Evolutionary conservation across 2,113 vertebrate species (phyloP), one percentile per base, ranked within the genome.

Genomic region (Myanophis thanlyinensis): DNA sequence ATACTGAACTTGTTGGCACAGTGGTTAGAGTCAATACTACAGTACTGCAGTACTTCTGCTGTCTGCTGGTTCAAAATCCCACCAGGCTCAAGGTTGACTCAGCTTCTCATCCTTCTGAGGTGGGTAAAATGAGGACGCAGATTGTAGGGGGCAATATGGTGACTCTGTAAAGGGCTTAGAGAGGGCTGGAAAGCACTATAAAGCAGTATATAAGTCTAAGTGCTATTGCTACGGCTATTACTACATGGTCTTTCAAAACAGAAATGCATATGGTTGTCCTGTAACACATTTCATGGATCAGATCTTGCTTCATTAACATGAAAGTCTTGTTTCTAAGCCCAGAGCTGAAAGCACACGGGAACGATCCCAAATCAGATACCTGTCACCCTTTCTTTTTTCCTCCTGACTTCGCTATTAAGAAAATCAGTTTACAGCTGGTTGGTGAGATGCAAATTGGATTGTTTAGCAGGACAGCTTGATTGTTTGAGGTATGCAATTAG

Each of bases 401-500:
- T 40, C 62, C 12, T 73, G 47, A 48, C 56, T 51, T 92, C n/a
- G 7, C n/a, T 73, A 3, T 73, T 73, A 51, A 51, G 23, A 49
- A 62, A 80, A 52, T 22, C 35, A 47, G 25, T 10, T 54, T 80
- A n/a, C 44, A 84, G 48, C 73, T 89, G 52, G 40, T 44, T 56
- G 9, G 51, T 20, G 47, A 53, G 2, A 53, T 27, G 18, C 53
- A 25, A 46, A 89, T 92, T 46, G 85, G 30, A 80, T 89, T 85
- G 88, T 89, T 49, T 40, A 59, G 11, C n/a, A 86, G 15, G 87
- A 84, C 88, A 22, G 40, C 93, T 93, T 91, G 88, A 40, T 86
- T 85, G 40, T 1, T 11, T 90, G 92, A 90, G 92, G 47, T 93
- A 27, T 88, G 86, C 86, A 94, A 93, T 85, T 89, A 90, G 1